A percentile compares a stretch with the other conserved stretches of the same genome.
Conservation (phyloP, 2,113 vertebrate genomes). For the Ursus arctos region DNA sequence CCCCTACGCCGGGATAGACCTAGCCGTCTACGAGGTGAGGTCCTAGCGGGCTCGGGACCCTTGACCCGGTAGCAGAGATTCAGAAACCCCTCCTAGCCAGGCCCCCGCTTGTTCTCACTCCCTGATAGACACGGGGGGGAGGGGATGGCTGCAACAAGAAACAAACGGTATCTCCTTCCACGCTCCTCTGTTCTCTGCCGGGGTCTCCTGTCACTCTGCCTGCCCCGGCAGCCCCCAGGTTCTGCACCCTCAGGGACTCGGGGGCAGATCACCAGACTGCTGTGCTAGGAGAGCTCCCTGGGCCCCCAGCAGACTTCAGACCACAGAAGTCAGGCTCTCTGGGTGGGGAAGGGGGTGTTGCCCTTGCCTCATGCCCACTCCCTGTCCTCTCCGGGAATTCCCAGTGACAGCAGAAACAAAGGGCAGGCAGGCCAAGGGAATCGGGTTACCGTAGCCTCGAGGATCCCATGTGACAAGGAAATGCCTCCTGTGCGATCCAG, state of each 20-base stretch:
- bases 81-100: neutral
- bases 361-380: too few species aligned
- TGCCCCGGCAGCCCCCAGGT: neutral
- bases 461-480: neutral
- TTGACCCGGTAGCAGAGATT: neutral
- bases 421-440: neutral
- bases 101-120: neutral
- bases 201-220: neutral
- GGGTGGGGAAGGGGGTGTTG: neutral
- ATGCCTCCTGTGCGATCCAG: neutral
- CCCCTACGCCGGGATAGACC: slow-evolving; percentile 97
- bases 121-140: neutral
- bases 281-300: neutral
- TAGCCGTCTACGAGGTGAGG: slow-evolving; percentile 97
- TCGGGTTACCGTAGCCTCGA: neutral
- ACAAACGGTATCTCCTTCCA: neutral
- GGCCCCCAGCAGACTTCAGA: neutral
- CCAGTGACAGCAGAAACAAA: neutral
- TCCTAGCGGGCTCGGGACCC: neutral
- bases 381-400: neutral
- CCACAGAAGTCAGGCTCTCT: neutral
- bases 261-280: neutral
- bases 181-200: neutral
- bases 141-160: neutral
- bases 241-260: neutral